Base-by-base conservation (phyloP, 1,140 invertebrate genomes). In the Habropoda laboriosa region DNA sequence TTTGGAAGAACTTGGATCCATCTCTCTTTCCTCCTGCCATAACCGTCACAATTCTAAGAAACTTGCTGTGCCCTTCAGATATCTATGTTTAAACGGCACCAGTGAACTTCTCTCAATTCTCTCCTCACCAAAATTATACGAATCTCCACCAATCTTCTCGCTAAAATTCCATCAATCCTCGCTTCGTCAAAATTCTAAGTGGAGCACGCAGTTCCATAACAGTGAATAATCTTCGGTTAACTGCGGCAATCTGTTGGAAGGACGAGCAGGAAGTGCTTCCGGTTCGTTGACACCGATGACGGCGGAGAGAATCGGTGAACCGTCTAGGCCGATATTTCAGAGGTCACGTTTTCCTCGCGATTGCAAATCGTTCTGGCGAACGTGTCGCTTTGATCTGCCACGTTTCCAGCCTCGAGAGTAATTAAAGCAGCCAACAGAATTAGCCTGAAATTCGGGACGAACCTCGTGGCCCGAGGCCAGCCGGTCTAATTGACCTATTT, bases 371-470 rank as follows among this genome's bases (percentile, higher is more conserved):
- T 85, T 64, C 61, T 38, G 45, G 7, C 32, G 55, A 16, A 74
- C 49, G 70, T 75, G 83, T 86, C 74, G 55, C 79, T 86, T 79
- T 85, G 78, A 82, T 86, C 63, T 49, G 49, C 35, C 79, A 67
- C 67, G 74, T 85, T 85, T 70, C 49, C 53, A 32, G 53, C 32
- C 66, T 51, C 55, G 38, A 47, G 42, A 74, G 71, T 85, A 85
- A 86, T 86, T 86, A 85, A 85, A 82, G 80, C 80, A 60, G 75
- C 74, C 80, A 86, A 86, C 83, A 82, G 83, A 86, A 85, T 86
- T 86, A 86, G 57, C 75, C 60, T 55, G 83, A 86, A 86, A 85
- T 86, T 86, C 64, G 70, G 83, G 66, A 74, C 71, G 84, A 76
- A 71, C 83, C 32, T n/a, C 64, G 71, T 82, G 68, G 75, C 84